Evolutionary conservation across 2,888 invertebrate genomes (phyloP).

Genomic region (Agrotis segetum): DNA sequence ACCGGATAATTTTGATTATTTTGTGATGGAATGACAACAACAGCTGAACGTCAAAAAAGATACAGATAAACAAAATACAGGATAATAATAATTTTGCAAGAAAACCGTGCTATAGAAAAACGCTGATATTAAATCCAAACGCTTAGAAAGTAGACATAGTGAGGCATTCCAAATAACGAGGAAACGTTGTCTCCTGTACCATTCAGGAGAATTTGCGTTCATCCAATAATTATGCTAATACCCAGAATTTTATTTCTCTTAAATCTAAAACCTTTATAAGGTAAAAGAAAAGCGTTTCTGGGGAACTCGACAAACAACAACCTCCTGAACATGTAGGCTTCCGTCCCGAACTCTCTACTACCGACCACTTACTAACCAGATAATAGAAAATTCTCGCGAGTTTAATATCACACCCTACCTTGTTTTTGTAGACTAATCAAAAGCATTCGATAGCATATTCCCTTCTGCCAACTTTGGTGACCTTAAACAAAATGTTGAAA

Average conservation of each 20-base stretch:
- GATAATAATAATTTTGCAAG: not conserved
- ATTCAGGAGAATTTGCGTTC: no score
- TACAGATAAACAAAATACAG: constrained; percentile 19
- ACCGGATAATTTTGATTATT: constrained; percentile 41
- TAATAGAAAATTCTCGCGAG: not conserved
- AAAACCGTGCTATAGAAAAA: not conserved
- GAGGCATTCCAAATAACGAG: not conserved
- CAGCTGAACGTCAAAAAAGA: constrained; percentile 13
- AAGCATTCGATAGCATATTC: not conserved
- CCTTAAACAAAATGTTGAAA: not conserved
- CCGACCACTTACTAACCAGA: not conserved
- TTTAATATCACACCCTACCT: not conserved
- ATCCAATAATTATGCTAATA: no score
- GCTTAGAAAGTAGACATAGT: not conserved
- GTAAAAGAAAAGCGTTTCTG: no score
- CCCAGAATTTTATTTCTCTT: no score
- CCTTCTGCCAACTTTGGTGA: not conserved
- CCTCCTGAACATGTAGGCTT: not conserved
- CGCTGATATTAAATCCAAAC: not conserved
- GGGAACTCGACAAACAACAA: no score
- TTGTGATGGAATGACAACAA: constrained; percentile 9
- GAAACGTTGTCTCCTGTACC: not conserved
- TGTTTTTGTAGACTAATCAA: not conserved
- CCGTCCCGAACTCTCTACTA: not conserved
- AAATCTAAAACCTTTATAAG: no score